A percentile compares a stretch with the other conserved stretches of the same genome.
phyloP scores from a whole-genome alignment of 2,113 vertebrate species.

The Dolichotis patagonum region DNA sequence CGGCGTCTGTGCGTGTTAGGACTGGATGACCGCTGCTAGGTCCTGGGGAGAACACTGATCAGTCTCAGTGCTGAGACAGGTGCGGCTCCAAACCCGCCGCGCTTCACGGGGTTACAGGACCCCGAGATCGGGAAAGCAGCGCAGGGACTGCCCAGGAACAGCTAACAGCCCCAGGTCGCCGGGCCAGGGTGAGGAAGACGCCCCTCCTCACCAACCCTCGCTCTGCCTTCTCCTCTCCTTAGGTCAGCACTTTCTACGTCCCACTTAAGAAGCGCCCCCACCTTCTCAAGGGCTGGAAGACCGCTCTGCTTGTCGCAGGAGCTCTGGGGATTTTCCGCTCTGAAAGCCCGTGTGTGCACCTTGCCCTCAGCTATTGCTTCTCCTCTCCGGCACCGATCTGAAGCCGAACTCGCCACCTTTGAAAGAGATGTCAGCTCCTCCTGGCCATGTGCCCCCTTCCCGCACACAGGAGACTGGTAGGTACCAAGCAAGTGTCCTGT shows the following conservation, averaged over 20 bases:
- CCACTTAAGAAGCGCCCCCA: neutral
- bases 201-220: rapidly evolving
- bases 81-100: rapidly evolving
- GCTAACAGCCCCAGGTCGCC: rapidly evolving
- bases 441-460: too few relatives aligned
- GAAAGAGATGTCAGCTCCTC: rapidly evolving
- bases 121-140: neutral
- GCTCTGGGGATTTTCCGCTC: neutral
- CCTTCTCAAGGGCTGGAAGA: too few relatives aligned
- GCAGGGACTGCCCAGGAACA: neutral
- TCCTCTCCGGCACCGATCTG: neutral
- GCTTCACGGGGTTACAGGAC: neutral
- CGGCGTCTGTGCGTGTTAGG: neutral
- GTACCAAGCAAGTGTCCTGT: rapidly evolving
- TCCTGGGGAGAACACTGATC: rapidly evolving
- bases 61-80: rapidly evolving
- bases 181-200: rapidly evolving
- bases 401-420: neutral
- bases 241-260: neutral
- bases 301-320: neutral
- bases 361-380: neutral
- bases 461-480: rapidly evolving
- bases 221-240: neutral
- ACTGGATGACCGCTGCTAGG: too few relatives aligned
- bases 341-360: neutral